Percentiles rank a stretch among this genome's conserved stretches.
These are phyloP conservation scores for Herpetotheres cachinnans DNA, from an alignment of 2,113 vertebrate genomes.

Conservation along the genomic window DNA sequence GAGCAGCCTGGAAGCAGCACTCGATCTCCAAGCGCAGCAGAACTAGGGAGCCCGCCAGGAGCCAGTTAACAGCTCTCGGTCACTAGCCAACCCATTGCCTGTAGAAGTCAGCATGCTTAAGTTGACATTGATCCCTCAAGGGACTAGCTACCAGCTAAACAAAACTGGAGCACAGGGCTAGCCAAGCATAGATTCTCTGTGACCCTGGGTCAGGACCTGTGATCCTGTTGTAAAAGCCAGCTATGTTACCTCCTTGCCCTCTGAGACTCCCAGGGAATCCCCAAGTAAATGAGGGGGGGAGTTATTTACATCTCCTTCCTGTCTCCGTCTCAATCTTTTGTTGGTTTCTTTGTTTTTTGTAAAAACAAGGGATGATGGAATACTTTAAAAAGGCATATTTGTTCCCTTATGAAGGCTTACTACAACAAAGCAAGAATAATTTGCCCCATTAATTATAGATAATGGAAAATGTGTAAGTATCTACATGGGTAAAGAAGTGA, in stretches of 20 bases:
- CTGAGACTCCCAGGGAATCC: constrained; percentile 41
- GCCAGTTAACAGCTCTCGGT: background rate
- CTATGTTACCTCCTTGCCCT: constrained; percentile 34
- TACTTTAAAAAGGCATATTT: background rate
- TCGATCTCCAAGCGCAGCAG: background rate
- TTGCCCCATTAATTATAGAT: constrained; percentile 11
- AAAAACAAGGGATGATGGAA: background rate
- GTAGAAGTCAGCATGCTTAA: constrained; percentile 19
- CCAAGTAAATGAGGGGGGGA: background rate
- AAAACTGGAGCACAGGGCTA: constrained; percentile 48
- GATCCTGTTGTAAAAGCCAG: constrained; percentile 40
- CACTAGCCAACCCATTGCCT: background rate
- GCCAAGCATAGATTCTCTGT: constrained; percentile 30
- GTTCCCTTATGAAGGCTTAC: background rate
- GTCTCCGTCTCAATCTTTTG: background rate
- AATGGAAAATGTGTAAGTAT: constrained; percentile 5
- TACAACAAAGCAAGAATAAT: background rate
- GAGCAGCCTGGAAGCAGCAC: background rate
- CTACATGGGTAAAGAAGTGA: background rate
- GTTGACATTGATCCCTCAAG: constrained; percentile 34
- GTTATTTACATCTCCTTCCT: background rate
- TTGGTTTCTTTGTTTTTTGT: background rate
- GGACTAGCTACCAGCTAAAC: constrained; percentile 43
- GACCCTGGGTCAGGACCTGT: constrained; percentile 50
- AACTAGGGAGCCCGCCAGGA: background rate